phyloP scores from a whole-genome alignment of 2,113 vertebrate species.

The Nanorana parkeri region DNA sequence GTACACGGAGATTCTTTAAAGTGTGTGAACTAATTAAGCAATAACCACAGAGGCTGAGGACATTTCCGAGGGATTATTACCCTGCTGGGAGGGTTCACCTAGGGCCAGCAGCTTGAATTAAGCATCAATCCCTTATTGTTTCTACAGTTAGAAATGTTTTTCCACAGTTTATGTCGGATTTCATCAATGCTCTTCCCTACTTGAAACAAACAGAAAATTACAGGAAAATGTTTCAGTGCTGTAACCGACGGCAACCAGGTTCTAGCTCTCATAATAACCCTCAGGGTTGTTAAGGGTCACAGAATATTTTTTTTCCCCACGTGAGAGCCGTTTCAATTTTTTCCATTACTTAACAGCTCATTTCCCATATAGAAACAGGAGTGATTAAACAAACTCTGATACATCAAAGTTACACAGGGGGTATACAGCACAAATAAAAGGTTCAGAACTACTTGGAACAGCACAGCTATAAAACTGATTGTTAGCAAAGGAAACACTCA shows the following conservation, averaged over 20 bases:
- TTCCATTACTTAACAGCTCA: too few species aligned
- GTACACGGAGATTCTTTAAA: constrained; percentile 44
- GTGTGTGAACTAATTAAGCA: constrained; percentile 55
- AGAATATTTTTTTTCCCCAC: too few species aligned
- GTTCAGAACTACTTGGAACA: too few species aligned
- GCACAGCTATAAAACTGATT: too few species aligned
- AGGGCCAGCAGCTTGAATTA: constrained; percentile 26
- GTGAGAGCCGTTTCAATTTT: too few species aligned
- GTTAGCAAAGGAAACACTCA: too few species aligned
- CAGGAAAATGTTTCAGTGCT: neutral
- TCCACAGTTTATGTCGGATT: constrained; percentile 10
- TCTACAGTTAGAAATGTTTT: neutral
- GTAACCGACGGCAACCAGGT: neutral
- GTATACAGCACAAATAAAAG: too few species aligned
- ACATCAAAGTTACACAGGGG: too few species aligned
- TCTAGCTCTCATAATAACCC: neutral
- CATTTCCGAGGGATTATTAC: constrained; percentile 36
- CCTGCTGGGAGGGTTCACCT: constrained; percentile 45
- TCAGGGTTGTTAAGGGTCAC: neutral
- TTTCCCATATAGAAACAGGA: too few species aligned
- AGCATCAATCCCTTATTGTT: constrained; percentile 39
- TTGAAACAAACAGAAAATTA: neutral
- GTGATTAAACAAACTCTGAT: too few species aligned
- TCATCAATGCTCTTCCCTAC: neutral
- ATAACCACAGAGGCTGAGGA: constrained; percentile 41